These are phyloP conservation scores for Tetrax tetrax DNA, from an alignment of 2,113 vertebrate species.

Conservation along the genomic window DNA sequence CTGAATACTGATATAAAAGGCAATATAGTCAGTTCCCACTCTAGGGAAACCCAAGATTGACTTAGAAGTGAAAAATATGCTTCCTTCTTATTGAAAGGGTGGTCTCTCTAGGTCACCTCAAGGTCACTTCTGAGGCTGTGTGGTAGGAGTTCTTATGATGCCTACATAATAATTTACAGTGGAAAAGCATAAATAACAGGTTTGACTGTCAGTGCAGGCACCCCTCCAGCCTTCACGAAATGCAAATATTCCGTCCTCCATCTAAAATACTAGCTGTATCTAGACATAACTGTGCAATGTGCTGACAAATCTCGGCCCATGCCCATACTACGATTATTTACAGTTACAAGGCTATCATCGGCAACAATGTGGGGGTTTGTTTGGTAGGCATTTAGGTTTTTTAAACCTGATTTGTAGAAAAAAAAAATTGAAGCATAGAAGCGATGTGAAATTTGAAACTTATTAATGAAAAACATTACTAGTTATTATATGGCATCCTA, in stretches of 20 bases:
- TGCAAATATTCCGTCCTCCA: neutral
- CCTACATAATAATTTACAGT: neutral
- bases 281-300: neutral
- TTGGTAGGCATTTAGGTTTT: neutral
- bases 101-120: neutral
- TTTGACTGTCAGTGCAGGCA: neutral
- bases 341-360: neutral
- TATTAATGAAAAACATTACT: neutral
- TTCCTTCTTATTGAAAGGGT: neutral
- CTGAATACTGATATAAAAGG: conserved; percentile 30
- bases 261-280: neutral
- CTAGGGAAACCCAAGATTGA: neutral
- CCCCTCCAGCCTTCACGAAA: neutral
- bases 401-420: neutral
- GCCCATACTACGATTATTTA: neutral
- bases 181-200: neutral
- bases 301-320: neutral
- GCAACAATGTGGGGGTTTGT: neutral
- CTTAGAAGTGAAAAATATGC: conserved; percentile 18
- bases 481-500: neutral
- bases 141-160: neutral
- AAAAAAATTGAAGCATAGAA: neutral
- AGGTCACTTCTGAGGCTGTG: neutral
- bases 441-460: neutral
- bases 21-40: conserved; percentile 1